Conservation (phyloP, 2,797 vertebrate species). For the Pelochelys cantorii region DNA sequence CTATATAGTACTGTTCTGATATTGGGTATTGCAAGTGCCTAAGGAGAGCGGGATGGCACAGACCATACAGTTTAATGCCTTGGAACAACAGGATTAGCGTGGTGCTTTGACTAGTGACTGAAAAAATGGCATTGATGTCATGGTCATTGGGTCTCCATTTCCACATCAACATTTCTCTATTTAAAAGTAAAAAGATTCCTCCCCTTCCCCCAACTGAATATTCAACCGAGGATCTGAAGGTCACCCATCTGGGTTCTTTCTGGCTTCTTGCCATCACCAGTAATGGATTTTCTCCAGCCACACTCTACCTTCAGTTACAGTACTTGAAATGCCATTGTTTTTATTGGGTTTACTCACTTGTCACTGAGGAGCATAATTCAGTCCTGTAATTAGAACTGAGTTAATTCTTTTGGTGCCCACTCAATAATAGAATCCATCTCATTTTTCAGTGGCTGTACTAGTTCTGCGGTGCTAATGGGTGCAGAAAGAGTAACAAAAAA, state of each 20-base stretch:
- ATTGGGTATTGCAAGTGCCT: constrained; percentile 31
- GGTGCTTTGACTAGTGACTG: constrained; percentile 4
- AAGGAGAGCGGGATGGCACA: constrained; percentile 19
- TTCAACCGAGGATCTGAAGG: not conserved
- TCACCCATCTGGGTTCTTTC: not conserved
- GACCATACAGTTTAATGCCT: not conserved
- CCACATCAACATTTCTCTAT: constrained; percentile 43
- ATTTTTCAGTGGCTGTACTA: not conserved
- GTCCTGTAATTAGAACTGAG: not conserved
- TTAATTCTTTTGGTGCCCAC: constrained; percentile 9
- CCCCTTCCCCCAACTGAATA: constrained; percentile 22
- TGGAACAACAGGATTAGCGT: constrained; percentile 32
- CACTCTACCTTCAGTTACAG: constrained; percentile 35
- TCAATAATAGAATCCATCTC: not conserved
- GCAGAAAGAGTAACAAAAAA: constrained; percentile 45
- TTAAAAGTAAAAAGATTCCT: constrained; percentile 37
- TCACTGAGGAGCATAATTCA: constrained; percentile 30
- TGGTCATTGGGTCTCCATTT: constrained; percentile 26
- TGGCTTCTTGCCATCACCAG: not conserved
- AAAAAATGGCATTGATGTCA: constrained; percentile 14
- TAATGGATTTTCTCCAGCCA: constrained; percentile 5
- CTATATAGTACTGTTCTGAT: constrained; percentile 5
- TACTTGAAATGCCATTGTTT: constrained; percentile 22
- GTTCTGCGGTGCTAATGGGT: constrained; percentile 30
- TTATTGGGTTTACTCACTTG: constrained; percentile 33